A percentile compares a stretch with the other conserved stretches of the same genome.
These are phyloP conservation scores for Botrylloides violaceus DNA, from an alignment of 23 tunicate species.

Conservation along the genomic window DNA sequence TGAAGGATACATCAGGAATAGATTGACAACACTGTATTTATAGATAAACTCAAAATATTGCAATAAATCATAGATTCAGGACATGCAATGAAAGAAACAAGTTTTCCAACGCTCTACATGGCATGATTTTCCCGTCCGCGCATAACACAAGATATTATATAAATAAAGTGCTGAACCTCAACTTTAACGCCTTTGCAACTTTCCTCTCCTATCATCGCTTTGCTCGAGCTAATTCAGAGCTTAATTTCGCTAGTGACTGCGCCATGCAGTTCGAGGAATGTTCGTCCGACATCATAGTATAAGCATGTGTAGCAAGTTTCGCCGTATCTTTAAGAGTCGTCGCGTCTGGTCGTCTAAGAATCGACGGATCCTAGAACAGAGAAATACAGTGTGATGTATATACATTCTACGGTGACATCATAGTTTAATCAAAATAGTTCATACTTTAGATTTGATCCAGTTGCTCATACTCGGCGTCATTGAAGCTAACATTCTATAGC, in stretches of 20 bases:
- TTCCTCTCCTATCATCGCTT: too few species aligned
- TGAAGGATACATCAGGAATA: too few species aligned
- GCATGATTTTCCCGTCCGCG: too few species aligned
- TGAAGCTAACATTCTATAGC: conserved; percentile 24
- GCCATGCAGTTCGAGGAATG: conserved; percentile 24
- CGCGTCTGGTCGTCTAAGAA: conserved; percentile 18
- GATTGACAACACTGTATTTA: too few species aligned
- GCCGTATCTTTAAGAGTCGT: conserved; percentile 7
- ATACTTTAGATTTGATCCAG: conserved; percentile 40
- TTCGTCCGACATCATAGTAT: conserved; percentile 27
- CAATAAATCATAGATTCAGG: too few species aligned
- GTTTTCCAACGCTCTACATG: too few species aligned
- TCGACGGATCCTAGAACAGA: conserved; percentile 26
- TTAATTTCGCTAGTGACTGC: conserved; percentile 17
- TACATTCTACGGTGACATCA: neutral
- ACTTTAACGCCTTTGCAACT: too few species aligned
- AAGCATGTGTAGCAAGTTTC: conserved; percentile 16
- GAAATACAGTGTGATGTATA: neutral
- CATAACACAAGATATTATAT: too few species aligned
- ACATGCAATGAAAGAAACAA: too few species aligned
- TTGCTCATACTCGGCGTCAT: conserved; percentile 46
- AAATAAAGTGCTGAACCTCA: too few species aligned
- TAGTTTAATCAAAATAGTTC: neutral
- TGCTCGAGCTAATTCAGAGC: too few species aligned
- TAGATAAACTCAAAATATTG: too few species aligned